These are phyloP conservation scores for Encarsia formosa DNA, from an alignment of 2,888 invertebrate genomes.

Conservation along the genomic window DNA sequence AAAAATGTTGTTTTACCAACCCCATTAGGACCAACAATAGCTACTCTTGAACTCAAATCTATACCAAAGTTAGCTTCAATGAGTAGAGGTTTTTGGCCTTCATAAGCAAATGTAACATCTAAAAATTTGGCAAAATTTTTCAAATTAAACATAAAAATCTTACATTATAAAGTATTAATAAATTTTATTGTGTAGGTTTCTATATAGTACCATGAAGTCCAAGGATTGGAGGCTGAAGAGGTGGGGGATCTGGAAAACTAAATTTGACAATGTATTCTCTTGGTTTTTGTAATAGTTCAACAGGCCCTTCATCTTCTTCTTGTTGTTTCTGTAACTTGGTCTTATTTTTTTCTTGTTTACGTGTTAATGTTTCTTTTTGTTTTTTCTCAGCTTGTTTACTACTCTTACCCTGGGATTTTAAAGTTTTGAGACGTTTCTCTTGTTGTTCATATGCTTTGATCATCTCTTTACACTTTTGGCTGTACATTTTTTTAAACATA, in stretches of 20 bases:
- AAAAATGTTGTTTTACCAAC: slow-evolving; percentile 98
- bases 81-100: slow-evolving; percentile 77
- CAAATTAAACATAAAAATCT: slow-evolving; percentile 36
- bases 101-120: slow-evolving; percentile 85
- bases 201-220: slow-evolving; percentile 90
- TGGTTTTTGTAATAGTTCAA: slow-evolving; percentile 81
- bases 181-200: too few species aligned
- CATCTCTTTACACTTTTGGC: slow-evolving; percentile 92
- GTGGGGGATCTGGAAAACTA: slow-evolving; percentile 93
- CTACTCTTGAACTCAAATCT: slow-evolving; percentile 82
- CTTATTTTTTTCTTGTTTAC: slow-evolving; percentile 89
- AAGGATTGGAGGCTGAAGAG: slow-evolving; percentile 93
- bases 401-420: slow-evolving; percentile 93
- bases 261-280: slow-evolving; percentile 98
- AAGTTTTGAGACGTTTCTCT: slow-evolving; percentile 89
- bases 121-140: slow-evolving; percentile 35
- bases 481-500: slow-evolving; percentile 98
- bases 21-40: slow-evolving; percentile 94
- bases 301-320: slow-evolving; percentile 75
- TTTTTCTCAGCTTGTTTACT: slow-evolving; percentile 96
- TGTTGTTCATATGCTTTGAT: slow-evolving; percentile 97
- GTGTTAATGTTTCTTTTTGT: slow-evolving; percentile 83
- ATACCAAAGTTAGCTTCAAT: slow-evolving; percentile 91
- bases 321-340: slow-evolving; percentile 70
- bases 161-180: too few species aligned